These are phyloP conservation scores for Peromyscus attwateri DNA, from an alignment of 2,797 vertebrate genomes.

Conservation along the genomic window DNA sequence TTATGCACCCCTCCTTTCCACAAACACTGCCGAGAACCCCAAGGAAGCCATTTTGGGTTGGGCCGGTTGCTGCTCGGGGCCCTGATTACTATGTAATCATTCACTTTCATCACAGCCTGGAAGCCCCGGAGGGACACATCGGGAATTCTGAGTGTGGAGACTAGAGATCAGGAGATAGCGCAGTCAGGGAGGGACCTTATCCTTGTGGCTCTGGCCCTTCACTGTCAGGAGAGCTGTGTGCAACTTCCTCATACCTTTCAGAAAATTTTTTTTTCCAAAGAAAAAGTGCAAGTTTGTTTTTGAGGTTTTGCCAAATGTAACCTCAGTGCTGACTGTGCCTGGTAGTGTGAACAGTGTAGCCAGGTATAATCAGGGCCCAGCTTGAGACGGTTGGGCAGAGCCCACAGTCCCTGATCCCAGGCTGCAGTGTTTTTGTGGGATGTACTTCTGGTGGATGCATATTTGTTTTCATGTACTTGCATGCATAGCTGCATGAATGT, in stretches of 20 bases:
- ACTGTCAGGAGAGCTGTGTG: neutral
- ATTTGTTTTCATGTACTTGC: neutral
- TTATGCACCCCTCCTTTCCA: neutral
- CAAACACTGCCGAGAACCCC: neutral
- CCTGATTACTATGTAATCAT: fast-evolving
- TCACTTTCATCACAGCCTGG: neutral
- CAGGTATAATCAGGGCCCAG: neutral
- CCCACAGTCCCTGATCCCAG: neutral
- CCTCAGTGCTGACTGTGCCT: neutral
- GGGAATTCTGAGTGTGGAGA: neutral
- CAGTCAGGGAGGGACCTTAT: neutral
- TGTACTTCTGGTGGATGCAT: neutral
- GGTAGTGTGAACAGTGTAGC: neutral
- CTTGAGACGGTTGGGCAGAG: neutral
- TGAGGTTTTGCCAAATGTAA: neutral
- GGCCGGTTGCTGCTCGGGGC: neutral
- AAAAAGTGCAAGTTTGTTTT: neutral
- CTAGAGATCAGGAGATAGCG: neutral
- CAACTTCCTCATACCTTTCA: neutral
- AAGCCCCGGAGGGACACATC: neutral
- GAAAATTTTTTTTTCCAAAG: neutral
- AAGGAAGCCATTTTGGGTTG: neutral
- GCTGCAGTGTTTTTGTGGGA: neutral
- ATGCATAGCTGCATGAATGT: neutral
- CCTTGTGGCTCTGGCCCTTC: neutral